Percentiles rank a stretch among this genome's conserved stretches.
phyloP scores from a whole-genome alignment of 1,140 invertebrate genomes.

The Paralvinella palmiformis region DNA sequence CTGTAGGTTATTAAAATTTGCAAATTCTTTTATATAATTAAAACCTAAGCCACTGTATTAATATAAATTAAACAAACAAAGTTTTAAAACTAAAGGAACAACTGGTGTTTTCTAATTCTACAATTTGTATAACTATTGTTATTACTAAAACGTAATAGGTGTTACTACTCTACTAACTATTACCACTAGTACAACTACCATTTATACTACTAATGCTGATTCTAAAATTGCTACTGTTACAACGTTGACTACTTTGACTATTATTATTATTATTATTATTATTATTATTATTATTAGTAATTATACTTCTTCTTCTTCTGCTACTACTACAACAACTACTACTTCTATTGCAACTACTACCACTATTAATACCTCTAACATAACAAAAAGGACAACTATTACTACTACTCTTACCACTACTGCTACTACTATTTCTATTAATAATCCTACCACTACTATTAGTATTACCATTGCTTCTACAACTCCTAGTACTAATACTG shows the following conservation, averaged over 20 bases:
- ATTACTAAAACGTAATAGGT: conserved; percentile 7
- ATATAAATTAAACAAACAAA: too few relatives aligned
- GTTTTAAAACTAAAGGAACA: too few relatives aligned
- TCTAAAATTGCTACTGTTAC: conserved; percentile 13
- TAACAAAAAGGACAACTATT: conserved; percentile 2
- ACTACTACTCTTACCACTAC: conserved; percentile 14
- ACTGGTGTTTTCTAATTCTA: too few relatives aligned
- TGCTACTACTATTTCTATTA: conserved; percentile 15
- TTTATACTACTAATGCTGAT: conserved; percentile 10
- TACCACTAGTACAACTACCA: conserved; percentile 12
- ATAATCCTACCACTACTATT: conserved; percentile 14
- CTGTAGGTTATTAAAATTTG: too few relatives aligned
- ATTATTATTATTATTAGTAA: conserved; percentile 12
- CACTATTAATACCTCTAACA: conserved; percentile 4
- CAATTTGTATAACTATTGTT: conserved; percentile 11
- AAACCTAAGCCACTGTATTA: too few relatives aligned
- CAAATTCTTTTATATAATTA: too few relatives aligned
- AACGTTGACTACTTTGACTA: conserved; percentile 12
- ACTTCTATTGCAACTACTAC: conserved; percentile 14
- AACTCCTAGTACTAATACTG: conserved; percentile 13
- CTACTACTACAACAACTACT: conserved; percentile 13
- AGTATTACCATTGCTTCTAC: conserved; percentile 13
- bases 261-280: conserved; percentile 12
- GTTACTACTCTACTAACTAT: conserved; percentile 4
- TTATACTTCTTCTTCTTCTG: conserved; percentile 9